These are phyloP conservation scores for Taurulus bubalis DNA, from an alignment of 2,113 vertebrate genomes.

Conservation along the genomic window DNA sequence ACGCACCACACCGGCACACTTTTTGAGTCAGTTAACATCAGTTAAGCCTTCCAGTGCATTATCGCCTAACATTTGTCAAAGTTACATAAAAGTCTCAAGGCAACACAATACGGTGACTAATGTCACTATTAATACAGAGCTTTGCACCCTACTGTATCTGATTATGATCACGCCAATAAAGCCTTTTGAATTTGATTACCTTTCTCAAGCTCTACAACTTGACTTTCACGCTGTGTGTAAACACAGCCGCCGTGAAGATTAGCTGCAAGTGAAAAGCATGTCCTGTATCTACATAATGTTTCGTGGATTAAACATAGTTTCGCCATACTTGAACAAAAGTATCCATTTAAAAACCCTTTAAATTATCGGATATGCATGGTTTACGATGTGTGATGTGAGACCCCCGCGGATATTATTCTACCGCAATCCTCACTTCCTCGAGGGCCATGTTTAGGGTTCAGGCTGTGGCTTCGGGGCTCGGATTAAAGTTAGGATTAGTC, in stretches of 20 bases:
- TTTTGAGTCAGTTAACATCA: background rate
- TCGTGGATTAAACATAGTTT: background rate
- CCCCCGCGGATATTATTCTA: background rate
- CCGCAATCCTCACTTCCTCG: background rate
- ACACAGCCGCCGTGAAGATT: background rate
- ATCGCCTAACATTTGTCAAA: background rate
- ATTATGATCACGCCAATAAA: background rate
- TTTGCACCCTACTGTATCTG: background rate
- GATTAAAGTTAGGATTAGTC: slow-evolving; percentile 50
- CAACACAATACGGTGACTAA: background rate
- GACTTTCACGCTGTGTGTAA: background rate
- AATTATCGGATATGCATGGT: background rate
- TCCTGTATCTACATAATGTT: background rate
- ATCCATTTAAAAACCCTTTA: too few species aligned
- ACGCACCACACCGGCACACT: background rate
- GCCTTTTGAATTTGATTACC: background rate
- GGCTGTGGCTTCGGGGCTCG: slow-evolving; percentile 9
- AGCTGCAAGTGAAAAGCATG: background rate
- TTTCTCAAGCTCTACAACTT: background rate
- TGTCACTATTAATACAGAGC: background rate
- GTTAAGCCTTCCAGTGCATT: background rate
- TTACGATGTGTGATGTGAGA: background rate
- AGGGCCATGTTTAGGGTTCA: background rate
- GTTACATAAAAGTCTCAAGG: background rate
- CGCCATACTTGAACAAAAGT: background rate